Base-by-base conservation (phyloP, 92 coral and sea anemone species). In the Blastomussa wellsi region DNA sequence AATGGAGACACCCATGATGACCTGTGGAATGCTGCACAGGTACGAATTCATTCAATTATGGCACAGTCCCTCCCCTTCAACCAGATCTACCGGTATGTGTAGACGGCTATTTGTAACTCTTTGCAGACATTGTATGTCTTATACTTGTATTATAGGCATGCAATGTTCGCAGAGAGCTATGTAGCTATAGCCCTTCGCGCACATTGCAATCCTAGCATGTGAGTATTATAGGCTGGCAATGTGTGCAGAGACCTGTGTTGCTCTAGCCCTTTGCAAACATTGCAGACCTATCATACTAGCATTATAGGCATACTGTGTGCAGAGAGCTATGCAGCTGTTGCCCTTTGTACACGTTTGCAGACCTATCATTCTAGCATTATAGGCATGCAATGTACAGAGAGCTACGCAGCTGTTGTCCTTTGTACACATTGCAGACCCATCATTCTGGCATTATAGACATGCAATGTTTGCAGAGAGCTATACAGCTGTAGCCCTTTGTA, bases 1-100 rank as follows among this genome's bases (percentile, higher is more conserved):
- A 74, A 84, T 26, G 92, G 95, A 22, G 68, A 84, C 67, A 93
- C 93, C 7, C 91, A 91, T 77, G 97, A 93, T 32, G 90, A 91
- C 81, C 85, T 91, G 42, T 93, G 97, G 97, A 93, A 93, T 83
- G 95, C 97, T n/a, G 91, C 97, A 0, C 97, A 93, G 94, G 94
- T 91, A 71, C 41, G 55, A 62, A 62, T 62, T 8, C 5, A n/a
- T 26, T 24, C 12, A 57, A 22, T 51, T 7, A 48, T 48, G 15
- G 57, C 19, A 51, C 57, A n/a, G n/a, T n/a, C n/a, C n/a, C n/a
- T n/a, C n/a, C n/a, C n/a, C n/a, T n/a, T n/a, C n/a, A n/a, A n/a
- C n/a, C n/a, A n/a, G n/a, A n/a, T n/a, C 19, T 51, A 44, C 49
- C 4, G 5, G 49, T 44, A 44, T 11, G 11, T 44, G 49, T 44